Percentiles rank a stretch among this genome's conserved stretches.
Conservation (phyloP, 1,140 invertebrate genomes). For the Brachionus manjavacas region DNA sequence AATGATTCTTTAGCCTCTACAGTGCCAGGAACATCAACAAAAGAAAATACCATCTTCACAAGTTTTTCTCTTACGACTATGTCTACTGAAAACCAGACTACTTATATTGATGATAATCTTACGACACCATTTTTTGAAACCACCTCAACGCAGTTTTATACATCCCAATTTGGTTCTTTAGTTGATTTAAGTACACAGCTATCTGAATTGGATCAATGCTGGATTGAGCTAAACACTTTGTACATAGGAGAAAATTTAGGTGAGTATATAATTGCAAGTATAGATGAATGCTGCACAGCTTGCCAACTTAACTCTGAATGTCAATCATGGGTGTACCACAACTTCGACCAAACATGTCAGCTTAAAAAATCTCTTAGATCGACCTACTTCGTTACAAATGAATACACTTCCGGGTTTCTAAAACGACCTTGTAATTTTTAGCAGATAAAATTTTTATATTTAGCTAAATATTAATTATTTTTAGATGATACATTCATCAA, state of each 20-base stretch:
- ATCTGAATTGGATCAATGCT: background rate
- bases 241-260: slow-evolving; percentile 8
- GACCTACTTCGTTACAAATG: background rate
- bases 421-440: background rate
- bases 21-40: background rate
- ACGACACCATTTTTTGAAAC: background rate
- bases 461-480: background rate
- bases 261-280: background rate
- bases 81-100: background rate
- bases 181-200: background rate
- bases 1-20: background rate
- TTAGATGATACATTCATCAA: slow-evolving; percentile 4
- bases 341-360: background rate
- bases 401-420: slow-evolving; percentile 7
- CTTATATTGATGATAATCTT: background rate
- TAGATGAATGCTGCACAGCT: slow-evolving; percentile 2
- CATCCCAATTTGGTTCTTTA: background rate
- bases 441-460: background rate
- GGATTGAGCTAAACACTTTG: background rate
- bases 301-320: background rate
- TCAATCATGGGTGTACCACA: slow-evolving; percentile 38
- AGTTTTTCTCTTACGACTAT: background rate
- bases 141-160: background rate
- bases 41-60: background rate
- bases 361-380: slow-evolving; percentile 14